Evolutionary conservation across 2,888 invertebrate genomes (phyloP), one percentile per base, ranked within the genome.

Genomic region (Cantharis rustica): DNA sequence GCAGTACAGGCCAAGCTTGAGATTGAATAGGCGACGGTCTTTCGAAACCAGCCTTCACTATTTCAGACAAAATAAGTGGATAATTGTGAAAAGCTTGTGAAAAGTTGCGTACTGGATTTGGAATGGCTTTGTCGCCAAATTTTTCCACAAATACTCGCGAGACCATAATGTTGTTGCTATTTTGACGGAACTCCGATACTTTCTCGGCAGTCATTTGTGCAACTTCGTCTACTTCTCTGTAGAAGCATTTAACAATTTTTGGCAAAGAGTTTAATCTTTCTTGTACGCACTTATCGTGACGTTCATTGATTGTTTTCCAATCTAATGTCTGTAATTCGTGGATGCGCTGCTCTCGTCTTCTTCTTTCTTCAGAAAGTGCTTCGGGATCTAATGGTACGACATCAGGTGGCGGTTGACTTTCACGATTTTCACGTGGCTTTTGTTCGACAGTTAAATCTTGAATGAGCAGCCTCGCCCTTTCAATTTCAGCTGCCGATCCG

Each of bases 1-100:
- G 88, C 0, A 98, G 90, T 77, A 98, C 91, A 1, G 99, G 99
- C 98, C 98, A 99, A 0, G 96, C 95, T 89, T 98, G 98, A 77
- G 93, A 90, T 88, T 98, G 97, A 83, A 98, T 97, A 0, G 98
- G 98, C 0, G 96, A 95, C 0, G 98, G 98, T 78, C 91, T 91
- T 20, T 87, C 87, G 86, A 98, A 98, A 0, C 93, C 93, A 82
- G 95, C 95, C 81, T 95, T 95, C 69, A 90, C 86, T 68, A 98
- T 95, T 89, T 96, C 95, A 0, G 88, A 89, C 79, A 98, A 85
- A 72, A 98, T 93, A 83, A 96, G 96, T 7, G 97, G 97, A 87
- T 95, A 97, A 73, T 92, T 87, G 78, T 91, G 89, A 85, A 95
- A 96, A 69, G 95, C 95, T 83, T 98, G 95, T 81, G 95, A 93